A percentile compares a stretch with the other conserved stretches of the same genome.
These are phyloP conservation scores for Megamerina dolium DNA, from an alignment of 2,888 invertebrate species.

Conservation along the genomic window DNA sequence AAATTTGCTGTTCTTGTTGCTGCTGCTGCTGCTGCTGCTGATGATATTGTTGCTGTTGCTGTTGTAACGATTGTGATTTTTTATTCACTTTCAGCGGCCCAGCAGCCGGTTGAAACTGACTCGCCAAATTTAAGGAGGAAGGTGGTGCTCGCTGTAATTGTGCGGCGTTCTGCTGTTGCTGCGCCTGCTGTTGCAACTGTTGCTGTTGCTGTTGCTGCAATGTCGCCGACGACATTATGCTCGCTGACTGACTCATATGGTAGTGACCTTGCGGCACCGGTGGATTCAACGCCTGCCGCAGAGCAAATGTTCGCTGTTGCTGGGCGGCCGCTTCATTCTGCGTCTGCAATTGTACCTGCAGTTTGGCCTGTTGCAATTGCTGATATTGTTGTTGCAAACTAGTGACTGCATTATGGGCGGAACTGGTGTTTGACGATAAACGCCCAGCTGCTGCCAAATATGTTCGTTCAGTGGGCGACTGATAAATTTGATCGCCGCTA, in stretches of 20 bases:
- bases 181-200: constrained; percentile 24
- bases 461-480: constrained; percentile 53
- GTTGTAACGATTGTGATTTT: constrained; percentile 27
- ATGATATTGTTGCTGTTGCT: constrained; percentile 33
- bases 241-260: constrained; percentile 46
- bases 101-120: constrained; percentile 46
- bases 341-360: constrained; percentile 59
- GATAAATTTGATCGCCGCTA: constrained; percentile 44
- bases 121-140: constrained; percentile 44
- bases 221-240: constrained; percentile 39
- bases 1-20: constrained; percentile 25
- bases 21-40: constrained; percentile 32
- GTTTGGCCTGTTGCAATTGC: constrained; percentile 60
- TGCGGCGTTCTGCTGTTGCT: constrained; percentile 22
- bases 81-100: constrained; percentile 43
- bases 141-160: constrained; percentile 43
- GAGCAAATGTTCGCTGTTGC: constrained; percentile 60
- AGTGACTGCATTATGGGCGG: constrained; percentile 38
- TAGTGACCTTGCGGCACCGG: constrained; percentile 52
- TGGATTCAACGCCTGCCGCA: constrained; percentile 57
- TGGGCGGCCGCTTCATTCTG: constrained; percentile 60
- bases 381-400: constrained; percentile 56
- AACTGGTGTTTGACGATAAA: constrained; percentile 30
- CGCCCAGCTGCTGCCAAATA: constrained; percentile 50
- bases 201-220: constrained; percentile 30